Percentiles rank a stretch among this genome's conserved stretches.
Evolutionary conservation across 2,888 invertebrate genomes (phyloP).

Genomic region (Phyto melanocephala): DNA sequence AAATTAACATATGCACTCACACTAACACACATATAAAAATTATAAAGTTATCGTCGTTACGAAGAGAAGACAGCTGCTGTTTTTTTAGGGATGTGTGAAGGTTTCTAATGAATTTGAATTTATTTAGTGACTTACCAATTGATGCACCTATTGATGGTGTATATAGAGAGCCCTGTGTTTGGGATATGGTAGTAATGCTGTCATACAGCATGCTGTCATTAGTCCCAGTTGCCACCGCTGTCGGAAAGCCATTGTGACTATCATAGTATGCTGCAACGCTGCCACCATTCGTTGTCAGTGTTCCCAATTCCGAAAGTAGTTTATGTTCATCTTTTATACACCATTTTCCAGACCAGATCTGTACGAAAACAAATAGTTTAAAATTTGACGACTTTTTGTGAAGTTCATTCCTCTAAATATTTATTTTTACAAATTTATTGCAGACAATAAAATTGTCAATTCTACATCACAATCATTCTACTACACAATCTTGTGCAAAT

Average conservation of each 20-base stretch:
- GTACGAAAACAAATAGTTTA: background rate
- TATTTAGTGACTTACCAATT: conserved; percentile 81
- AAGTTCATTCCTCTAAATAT: too few relatives aligned
- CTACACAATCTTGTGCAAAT: too few relatives aligned
- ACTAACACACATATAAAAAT: background rate
- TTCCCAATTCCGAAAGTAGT: conserved; percentile 89
- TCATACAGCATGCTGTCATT: conserved; percentile 83
- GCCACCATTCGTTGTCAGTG: conserved; percentile 79
- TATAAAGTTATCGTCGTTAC: background rate
- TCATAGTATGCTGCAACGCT: conserved; percentile 80
- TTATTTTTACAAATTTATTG: too few relatives aligned
- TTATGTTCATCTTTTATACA: conserved; percentile 95
- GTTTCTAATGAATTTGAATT: background rate
- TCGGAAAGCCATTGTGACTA: conserved; percentile 75
- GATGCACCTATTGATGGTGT: conserved; percentile 87
- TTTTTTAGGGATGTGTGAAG: background rate
- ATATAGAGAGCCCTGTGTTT: conserved; percentile 86
- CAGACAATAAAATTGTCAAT: too few relatives aligned
- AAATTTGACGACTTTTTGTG: too few relatives aligned
- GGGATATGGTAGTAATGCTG: conserved; percentile 86
- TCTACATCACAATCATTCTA: too few relatives aligned
- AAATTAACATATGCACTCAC: background rate
- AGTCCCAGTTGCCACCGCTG: conserved; percentile 68
- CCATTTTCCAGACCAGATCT: conserved; percentile 95
- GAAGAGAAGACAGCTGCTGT: background rate